These are phyloP conservation scores for Menidia menidia DNA, from an alignment of 2,797 vertebrate species.

Conservation along the genomic window DNA sequence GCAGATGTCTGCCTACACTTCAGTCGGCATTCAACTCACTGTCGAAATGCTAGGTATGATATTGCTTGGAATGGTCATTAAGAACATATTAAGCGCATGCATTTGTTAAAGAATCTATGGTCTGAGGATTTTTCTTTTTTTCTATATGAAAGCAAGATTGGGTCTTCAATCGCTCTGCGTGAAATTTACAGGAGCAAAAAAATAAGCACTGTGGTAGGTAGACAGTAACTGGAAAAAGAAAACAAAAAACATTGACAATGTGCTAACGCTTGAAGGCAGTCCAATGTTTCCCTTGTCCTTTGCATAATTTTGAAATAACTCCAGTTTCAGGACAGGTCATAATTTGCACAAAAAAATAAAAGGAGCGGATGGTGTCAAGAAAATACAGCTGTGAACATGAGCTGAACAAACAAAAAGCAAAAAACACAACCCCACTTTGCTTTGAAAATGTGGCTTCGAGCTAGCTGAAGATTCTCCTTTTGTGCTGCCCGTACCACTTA, in stretches of 20 bases:
- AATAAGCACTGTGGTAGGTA: too few relatives aligned
- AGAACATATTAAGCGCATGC: not conserved
- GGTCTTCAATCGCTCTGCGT: too few relatives aligned
- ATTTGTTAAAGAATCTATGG: not conserved
- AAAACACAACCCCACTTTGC: slow-evolving; percentile 31
- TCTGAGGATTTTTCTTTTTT: too few relatives aligned
- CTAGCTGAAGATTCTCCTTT: slow-evolving; percentile 35
- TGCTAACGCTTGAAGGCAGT: too few relatives aligned
- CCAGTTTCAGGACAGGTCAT: not conserved
- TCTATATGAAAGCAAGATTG: too few relatives aligned
- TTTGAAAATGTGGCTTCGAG: slow-evolving; percentile 21
- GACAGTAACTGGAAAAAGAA: too few relatives aligned
- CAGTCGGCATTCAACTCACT: slow-evolving; percentile 8
- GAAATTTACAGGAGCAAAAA: too few relatives aligned
- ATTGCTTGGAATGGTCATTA: not conserved
- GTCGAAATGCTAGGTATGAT: not conserved
- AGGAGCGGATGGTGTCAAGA: slow-evolving; percentile 8
- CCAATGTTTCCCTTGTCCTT: too few relatives aligned
- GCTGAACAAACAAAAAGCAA: slow-evolving; percentile 52
- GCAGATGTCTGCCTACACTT: slow-evolving; percentile 20
- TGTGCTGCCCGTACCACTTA: slow-evolving; percentile 28
- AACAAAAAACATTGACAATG: too few relatives aligned
- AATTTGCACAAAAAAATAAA: not conserved
- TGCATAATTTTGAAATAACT: too few relatives aligned
- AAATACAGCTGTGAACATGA: slow-evolving; percentile 29